Evolutionary conservation across 2,113 vertebrate genomes (phyloP).

Genomic region (Ancistrus triradiatus): DNA sequence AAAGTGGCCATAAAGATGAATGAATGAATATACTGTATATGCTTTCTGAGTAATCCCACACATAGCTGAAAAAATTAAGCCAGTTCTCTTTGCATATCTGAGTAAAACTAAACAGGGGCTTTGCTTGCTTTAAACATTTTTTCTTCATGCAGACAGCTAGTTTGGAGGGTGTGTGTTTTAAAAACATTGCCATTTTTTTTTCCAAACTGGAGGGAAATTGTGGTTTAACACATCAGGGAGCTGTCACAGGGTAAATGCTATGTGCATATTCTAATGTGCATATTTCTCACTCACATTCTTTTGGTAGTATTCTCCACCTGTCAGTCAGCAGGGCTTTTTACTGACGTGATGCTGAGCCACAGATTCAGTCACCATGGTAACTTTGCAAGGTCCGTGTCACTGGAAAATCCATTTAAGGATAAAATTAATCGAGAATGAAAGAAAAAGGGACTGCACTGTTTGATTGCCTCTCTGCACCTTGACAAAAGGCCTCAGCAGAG

Average conservation of each 20-base stretch:
- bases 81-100: slow-evolving; percentile 6
- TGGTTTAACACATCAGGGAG: slow-evolving; percentile 52
- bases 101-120: slow-evolving; percentile 29
- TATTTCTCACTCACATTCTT: slow-evolving; percentile 47
- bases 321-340: slow-evolving; percentile 47
- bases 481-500: slow-evolving; percentile 29
- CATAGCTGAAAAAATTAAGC: background rate
- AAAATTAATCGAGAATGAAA: slow-evolving; percentile 44
- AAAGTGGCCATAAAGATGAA: too few relatives aligned
- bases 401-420: slow-evolving; percentile 49
- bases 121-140: slow-evolving; percentile 31
- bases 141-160: slow-evolving; percentile 37
- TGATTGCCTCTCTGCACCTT: slow-evolving; percentile 38
- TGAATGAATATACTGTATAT: too few relatives aligned
- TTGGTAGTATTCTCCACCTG: slow-evolving; percentile 43
- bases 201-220: slow-evolving; percentile 44
- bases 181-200: slow-evolving; percentile 47
- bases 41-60: background rate
- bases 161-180: slow-evolving; percentile 49
- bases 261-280: slow-evolving; percentile 51
- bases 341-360: slow-evolving; percentile 42
- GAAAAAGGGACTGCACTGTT: slow-evolving; percentile 27
- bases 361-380: slow-evolving; percentile 50
- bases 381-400: slow-evolving; percentile 48
- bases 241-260: slow-evolving; percentile 50